Base-by-base conservation (phyloP, 2,888 invertebrate species). In the Xanthia togata region DNA sequence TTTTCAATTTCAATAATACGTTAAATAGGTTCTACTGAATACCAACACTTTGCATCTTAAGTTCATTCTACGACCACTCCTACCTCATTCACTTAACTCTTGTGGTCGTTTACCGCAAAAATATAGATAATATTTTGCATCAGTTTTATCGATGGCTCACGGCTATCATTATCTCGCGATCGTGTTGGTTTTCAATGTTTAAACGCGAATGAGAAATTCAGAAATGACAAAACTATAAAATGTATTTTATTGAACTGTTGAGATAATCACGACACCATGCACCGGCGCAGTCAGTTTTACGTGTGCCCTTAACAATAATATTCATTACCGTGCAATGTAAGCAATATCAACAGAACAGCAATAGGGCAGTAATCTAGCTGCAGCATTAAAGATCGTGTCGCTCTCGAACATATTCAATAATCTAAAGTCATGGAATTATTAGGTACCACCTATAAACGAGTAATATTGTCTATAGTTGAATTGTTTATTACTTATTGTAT, bases 201-300 rank as follows among this genome's bases (percentile, higher is more conserved):
- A 76, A 75, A 87, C 50, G 70, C 68, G 75, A 82, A 80, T 82
- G 84, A 86, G 84, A 81, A 84, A 88, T 88, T 84, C 85, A 79
- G 82, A 89, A 86, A 88, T 85, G 80, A 83, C 82, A 81, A 79
- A 86, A 87, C 83, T 86, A 86, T 90, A 86, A 89, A 89, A 82
- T 79, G 75, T 73, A 83, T 31, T 90, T 91, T 90, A 90, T 90
- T 82, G 87, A 86, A 83, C 79, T 76, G 82, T 87, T 85, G 73
- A 41, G 82, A 82, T 80, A 69, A 60, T 72, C 81, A 80, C 73
- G 84, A 84, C 55, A 68, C 64, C 72, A 68, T 41, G 76, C 71
- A 77, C 85, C 44, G 53, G 67, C 60, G 44, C 69, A 67, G 72
- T 85, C 73, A 73, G 70, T 75, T 86, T 79, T 65, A 79, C 77